Base-by-base conservation (phyloP, 2,113 vertebrate species). In the Camelus bactrianus region DNA sequence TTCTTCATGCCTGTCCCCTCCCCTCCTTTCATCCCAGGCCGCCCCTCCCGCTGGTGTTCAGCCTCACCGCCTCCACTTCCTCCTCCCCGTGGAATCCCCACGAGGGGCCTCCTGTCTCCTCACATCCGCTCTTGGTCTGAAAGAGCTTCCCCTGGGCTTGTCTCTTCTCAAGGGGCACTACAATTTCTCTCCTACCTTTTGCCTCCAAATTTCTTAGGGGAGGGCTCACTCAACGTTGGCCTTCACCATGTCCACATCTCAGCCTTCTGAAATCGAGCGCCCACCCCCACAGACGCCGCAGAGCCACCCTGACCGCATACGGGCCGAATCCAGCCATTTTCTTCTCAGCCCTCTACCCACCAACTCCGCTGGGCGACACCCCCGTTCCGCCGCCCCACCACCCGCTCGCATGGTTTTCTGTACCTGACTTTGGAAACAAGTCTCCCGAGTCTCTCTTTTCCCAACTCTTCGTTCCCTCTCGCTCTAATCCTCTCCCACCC, bases 341-440 rank as follows among this genome's bases (percentile, higher is more conserved):
- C 38, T 42, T 35, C 28, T 69, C 20, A 38, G 48, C 50, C n/a
- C 10, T 62, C 42, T 60, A 10, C 46, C n/a, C 28, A 46, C n/a
- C 22, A 76, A 38, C 15, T 65, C 28, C 22, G 8, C 30, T 52
- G 8, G 60, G 38, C 0, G 26, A 54, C 38, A 58, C 9, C 16
- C 16, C 60, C 0, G 0, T n/a, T 38, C 5, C 50, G 24, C 9
- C 16, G 5, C 30, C 3, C 20, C 11, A 11, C 11, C 50, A 52
- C 22, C 42, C 50, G 76, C 84, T 14, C 32, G 54, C 35, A 54
- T 9, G 7, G 22, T 10, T 58, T 14, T 72, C 30, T n/a, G 20
- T n/a, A 58, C 38, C 46, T 84, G 58, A 30, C 62, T 79, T 77
- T 56, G 72, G 70, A 85, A 91, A 52, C 8, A 70, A 85, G 26